Conservation (phyloP, 2,797 vertebrate genomes). For the Parauchenoglanis ngamensis region DNA sequence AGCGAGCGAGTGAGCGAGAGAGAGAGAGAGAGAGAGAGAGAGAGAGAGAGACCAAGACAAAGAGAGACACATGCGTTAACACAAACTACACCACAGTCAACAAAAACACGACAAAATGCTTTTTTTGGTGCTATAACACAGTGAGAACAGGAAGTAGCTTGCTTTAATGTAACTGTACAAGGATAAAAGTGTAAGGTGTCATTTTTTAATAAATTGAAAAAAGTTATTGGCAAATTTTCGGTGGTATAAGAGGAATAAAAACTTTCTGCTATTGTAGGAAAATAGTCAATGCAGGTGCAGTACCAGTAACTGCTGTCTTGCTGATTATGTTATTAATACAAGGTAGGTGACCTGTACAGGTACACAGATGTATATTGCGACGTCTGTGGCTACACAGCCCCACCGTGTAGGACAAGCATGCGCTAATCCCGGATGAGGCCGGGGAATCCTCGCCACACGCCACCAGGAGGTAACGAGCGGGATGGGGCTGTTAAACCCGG, state of each 20-base stretch:
- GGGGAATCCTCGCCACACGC: no score
- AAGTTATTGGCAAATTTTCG: neutral
- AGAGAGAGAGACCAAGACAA: no score
- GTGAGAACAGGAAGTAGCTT: neutral
- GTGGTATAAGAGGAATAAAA: neutral
- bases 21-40: no score
- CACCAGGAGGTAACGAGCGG: no score
- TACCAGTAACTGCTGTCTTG: neutral
- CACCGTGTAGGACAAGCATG: no score
- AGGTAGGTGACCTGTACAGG: neutral
- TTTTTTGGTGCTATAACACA: neutral
- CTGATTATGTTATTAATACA: neutral
- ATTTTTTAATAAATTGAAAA: neutral
- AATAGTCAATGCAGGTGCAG: neutral
- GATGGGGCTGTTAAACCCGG: no score
- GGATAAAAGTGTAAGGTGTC: neutral
- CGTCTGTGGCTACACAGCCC: no score
- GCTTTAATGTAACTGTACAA: neutral
- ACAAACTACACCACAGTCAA: neutral
- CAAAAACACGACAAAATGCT: neutral
- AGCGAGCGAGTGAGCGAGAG: accelerated
- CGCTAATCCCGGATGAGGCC: no score
- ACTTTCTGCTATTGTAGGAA: neutral
- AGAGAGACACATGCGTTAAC: neutral
- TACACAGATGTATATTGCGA: neutral